Base-by-base conservation (phyloP, 2,888 invertebrate genomes). In the Nipponacmea schrenckii region DNA sequence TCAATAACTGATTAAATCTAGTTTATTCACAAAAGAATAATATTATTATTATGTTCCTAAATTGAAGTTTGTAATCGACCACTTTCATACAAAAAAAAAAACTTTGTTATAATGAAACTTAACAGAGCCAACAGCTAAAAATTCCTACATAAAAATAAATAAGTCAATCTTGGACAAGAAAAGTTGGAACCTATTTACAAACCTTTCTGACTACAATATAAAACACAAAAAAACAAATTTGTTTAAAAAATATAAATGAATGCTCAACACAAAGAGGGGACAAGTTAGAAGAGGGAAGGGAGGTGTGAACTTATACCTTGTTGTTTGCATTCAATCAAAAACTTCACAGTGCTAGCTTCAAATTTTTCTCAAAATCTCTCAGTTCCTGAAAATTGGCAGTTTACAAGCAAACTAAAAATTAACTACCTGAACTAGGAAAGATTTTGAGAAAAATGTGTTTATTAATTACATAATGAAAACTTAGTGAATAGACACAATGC, bases 111-210 rank as follows among this genome's bases (percentile, higher is more conserved):
- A 39, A 39, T 39, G 56, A 56, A 56, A 56, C 56, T 56, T 56
- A 56, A 56, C 56, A 56, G 56, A 56, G 56, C 20, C 24, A 56
- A 56, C 56, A 56, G 56, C 56, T 56, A 56, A 56, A 56, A 56
- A 56, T 56, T 56, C 56, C 56, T 56, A 56, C 20, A 56, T 24
- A 24, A 56, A 56, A 56, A 56, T 56, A 56, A 56, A 56, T 56
- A 56, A 39, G 39, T 39, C 39, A 39, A 8, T 39, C 39, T 56
- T 56, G 20, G 24, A 24, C 56, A 24, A 24, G 56, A 56, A 20
- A 56, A 20, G 20, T 20, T 20, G 20, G 20, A 56, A 56, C 24
- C 56, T 56, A 56, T 56, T 20, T 56, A 56, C 56, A 56, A 56
- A 56, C 56, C 14, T 24, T 56, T 20, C 24, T 24, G 8, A 24